Conservation (phyloP, 2,888 invertebrate species). For the Gibbula magus region DNA sequence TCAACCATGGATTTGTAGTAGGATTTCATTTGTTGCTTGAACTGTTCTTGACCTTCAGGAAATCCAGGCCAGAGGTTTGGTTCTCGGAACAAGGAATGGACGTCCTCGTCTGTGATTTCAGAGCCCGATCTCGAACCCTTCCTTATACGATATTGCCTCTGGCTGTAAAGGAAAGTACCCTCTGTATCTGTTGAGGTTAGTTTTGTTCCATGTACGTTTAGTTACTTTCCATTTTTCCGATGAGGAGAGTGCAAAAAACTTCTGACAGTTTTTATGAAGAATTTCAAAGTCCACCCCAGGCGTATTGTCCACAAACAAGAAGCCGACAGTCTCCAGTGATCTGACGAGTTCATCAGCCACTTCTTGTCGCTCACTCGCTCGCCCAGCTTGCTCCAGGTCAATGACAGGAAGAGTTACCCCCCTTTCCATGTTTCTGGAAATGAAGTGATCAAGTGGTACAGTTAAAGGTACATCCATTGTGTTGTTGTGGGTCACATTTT, state of each 20-base stretch:
- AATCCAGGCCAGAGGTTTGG: conserved; percentile 53
- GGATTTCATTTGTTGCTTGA: conserved; percentile 43
- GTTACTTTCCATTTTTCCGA: conserved; percentile 43
- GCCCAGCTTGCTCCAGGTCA: conserved; percentile 46
- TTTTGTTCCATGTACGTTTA: conserved; percentile 43
- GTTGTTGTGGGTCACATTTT: too few relatives aligned
- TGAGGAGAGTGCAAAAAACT: conserved; percentile 52
- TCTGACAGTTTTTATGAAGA: conserved; percentile 44
- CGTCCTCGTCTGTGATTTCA: conserved; percentile 40
- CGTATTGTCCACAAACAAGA: conserved; percentile 55
- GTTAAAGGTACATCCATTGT: too few relatives aligned
- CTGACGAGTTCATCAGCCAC: conserved; percentile 48
- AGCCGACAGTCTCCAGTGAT: conserved; percentile 55
- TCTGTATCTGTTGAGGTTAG: conserved; percentile 49
- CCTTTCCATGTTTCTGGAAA: conserved; percentile 38
- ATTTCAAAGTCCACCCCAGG: conserved; percentile 49
- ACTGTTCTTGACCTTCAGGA: conserved; percentile 42
- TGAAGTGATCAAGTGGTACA: too few relatives aligned
- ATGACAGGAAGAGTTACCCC: conserved; percentile 46
- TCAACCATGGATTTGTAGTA: conserved; percentile 44
- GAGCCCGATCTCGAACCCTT: conserved; percentile 56
- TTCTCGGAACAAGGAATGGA: conserved; percentile 50
- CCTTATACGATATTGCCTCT: conserved; percentile 51
- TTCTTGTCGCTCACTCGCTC: conserved; percentile 35
- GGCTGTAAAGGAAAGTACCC: conserved; percentile 57